Evolutionary conservation across 2,113 vertebrate species (phyloP).

Genomic region (Notothenia coriiceps): DNA sequence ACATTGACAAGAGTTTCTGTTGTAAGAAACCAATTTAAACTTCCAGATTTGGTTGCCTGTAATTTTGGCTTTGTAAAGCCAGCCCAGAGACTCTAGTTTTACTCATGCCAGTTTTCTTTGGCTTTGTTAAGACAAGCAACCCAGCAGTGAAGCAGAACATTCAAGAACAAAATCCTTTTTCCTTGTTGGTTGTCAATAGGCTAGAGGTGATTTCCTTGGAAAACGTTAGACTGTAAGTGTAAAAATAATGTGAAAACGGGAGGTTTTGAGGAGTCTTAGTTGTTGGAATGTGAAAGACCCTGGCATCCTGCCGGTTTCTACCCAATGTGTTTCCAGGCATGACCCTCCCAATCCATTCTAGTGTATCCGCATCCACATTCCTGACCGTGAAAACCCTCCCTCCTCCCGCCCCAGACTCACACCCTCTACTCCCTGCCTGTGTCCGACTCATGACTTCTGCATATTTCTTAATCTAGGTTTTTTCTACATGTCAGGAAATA

Average conservation of each 20-base stretch:
- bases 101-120: slow-evolving; percentile 36
- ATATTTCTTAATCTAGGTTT: background rate
- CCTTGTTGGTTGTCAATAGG: background rate
- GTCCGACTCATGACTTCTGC: slow-evolving; percentile 1
- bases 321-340: slow-evolving; percentile 31
- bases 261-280: slow-evolving; percentile 4
- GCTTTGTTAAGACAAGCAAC: slow-evolving; percentile 18
- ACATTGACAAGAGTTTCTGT: slow-evolving; percentile 5
- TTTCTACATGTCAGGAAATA: background rate
- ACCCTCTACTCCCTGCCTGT: slow-evolving; percentile 1
- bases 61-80: slow-evolving; percentile 26
- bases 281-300: slow-evolving; percentile 18
- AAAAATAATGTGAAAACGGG: slow-evolving; percentile 14
- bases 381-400: slow-evolving; percentile 31
- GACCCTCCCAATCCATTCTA: slow-evolving; percentile 48
- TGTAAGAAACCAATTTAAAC: slow-evolving; percentile 13
- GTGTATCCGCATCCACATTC: slow-evolving; percentile 62
- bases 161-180: background rate
- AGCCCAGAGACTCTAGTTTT: slow-evolving; percentile 38
- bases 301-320: slow-evolving; percentile 34
- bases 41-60: slow-evolving; percentile 29
- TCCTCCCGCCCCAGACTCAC: slow-evolving; percentile 7
- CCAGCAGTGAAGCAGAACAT: slow-evolving; percentile 5
- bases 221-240: background rate
- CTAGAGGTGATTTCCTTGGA: background rate